Percentiles rank a stretch among this genome's conserved stretches.
Evolutionary conservation across 2,113 vertebrate genomes (phyloP).

Genomic region (Brachypteracias leptosomus): DNA sequence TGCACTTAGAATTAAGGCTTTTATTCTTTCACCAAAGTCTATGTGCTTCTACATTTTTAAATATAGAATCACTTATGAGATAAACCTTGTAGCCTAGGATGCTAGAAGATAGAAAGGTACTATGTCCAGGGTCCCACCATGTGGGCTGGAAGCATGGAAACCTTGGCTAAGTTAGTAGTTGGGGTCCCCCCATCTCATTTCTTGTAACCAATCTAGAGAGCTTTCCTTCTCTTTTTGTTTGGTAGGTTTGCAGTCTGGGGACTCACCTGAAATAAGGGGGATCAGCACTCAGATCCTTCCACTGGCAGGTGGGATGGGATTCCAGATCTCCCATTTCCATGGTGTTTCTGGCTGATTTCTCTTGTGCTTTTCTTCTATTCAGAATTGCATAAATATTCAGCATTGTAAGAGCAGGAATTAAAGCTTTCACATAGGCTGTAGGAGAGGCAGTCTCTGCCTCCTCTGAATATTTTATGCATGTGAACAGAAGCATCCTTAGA

Average conservation of each 20-base stretch:
- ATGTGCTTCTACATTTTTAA: neutral
- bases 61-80: neutral
- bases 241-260: neutral
- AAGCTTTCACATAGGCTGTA: neutral
- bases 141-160: neutral
- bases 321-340: neutral
- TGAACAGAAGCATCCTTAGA: neutral
- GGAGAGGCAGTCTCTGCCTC: neutral
- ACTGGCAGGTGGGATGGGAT: neutral
- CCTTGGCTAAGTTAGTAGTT: neutral
- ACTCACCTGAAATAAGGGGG: neutral
- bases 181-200: neutral
- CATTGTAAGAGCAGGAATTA: neutral
- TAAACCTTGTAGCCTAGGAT: neutral
- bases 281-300: neutral
- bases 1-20: conserved; percentile 31
- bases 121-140: neutral
- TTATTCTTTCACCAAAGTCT: neutral
- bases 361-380: neutral
- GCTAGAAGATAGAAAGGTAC: neutral
- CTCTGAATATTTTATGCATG: neutral
- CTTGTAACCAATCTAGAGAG: neutral
- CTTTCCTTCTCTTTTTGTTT: neutral
- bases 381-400: neutral
- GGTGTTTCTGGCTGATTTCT: neutral